A percentile compares a stretch with the other conserved stretches of the same genome.
These are phyloP conservation scores for Aphaenogaster floridana DNA, from an alignment of 1,140 invertebrate genomes.

Conservation along the genomic window DNA sequence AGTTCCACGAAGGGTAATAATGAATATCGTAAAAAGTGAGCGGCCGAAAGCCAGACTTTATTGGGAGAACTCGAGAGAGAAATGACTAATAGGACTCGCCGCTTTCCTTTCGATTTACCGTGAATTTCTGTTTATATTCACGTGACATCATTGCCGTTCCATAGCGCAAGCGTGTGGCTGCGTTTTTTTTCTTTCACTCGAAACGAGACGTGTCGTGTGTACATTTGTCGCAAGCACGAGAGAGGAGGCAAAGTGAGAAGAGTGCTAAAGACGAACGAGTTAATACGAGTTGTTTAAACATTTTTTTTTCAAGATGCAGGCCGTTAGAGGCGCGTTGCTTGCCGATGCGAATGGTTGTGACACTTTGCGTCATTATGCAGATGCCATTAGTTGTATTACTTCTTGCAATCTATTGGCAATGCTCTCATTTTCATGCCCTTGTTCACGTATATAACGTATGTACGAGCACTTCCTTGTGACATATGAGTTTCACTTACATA, in stretches of 20 bases:
- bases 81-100: neutral
- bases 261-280: neutral
- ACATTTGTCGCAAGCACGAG: neutral
- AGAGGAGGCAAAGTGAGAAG: neutral
- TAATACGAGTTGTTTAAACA: neutral
- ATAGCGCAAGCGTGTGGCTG: neutral
- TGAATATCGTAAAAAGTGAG: neutral
- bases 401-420: neutral
- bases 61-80: neutral
- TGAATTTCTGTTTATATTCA: neutral
- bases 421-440: constrained; percentile 45
- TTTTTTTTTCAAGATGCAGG: neutral
- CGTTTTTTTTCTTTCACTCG: neutral
- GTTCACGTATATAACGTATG: neutral
- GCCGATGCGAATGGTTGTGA: too few species aligned
- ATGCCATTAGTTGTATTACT: neutral
- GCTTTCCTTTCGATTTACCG: neutral
- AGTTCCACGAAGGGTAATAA: neutral
- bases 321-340: neutral
- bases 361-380: neutral
- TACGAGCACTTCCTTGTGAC: constrained; percentile 2
- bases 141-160: neutral
- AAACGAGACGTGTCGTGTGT: neutral
- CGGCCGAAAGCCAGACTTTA: neutral
- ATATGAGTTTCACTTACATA: constrained; percentile 27